phyloP scores from a whole-genome alignment of 2,113 vertebrate genomes.

The Rana temporaria region DNA sequence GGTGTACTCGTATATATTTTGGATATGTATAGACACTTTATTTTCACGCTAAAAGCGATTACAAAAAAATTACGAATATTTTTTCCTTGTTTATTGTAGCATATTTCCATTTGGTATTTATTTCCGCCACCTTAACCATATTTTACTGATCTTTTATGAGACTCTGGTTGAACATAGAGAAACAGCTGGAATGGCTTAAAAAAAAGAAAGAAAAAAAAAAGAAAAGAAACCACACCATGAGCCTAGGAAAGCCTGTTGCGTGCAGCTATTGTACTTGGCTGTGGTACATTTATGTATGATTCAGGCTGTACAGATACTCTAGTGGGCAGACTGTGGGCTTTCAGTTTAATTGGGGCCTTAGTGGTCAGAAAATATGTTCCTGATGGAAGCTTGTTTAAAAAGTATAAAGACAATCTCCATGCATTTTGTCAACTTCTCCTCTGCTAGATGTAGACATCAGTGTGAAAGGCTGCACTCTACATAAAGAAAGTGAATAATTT shows the following conservation, averaged over 20 bases:
- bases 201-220: constrained; percentile 24
- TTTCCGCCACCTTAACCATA: constrained; percentile 31
- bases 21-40: too few relatives aligned
- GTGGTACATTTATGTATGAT: constrained; percentile 53
- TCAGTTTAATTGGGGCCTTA: constrained; percentile 45
- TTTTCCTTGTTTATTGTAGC: neutral
- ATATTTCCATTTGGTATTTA: constrained; percentile 15
- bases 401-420: constrained; percentile 12
- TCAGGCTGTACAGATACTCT: constrained; percentile 50
- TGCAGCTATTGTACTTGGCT: constrained; percentile 51
- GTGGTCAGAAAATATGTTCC: constrained; percentile 43
- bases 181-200: constrained; percentile 52
- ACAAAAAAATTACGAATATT: too few relatives aligned
- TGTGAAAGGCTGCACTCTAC: neutral
- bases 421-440: constrained; percentile 5
- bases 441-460: neutral
- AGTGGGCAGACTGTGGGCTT: constrained; percentile 50
- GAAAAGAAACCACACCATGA: constrained; percentile 1
- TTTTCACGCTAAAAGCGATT: too few relatives aligned
- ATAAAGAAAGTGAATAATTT: neutral
- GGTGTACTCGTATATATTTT: too few relatives aligned
- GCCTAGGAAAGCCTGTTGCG: constrained; percentile 51
- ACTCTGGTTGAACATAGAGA: constrained; percentile 44
- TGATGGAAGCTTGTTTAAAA: constrained; percentile 33
- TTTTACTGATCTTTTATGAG: constrained; percentile 49